Conservation (phyloP, 2,797 vertebrate species). For the Ceyx erithaca region DNA sequence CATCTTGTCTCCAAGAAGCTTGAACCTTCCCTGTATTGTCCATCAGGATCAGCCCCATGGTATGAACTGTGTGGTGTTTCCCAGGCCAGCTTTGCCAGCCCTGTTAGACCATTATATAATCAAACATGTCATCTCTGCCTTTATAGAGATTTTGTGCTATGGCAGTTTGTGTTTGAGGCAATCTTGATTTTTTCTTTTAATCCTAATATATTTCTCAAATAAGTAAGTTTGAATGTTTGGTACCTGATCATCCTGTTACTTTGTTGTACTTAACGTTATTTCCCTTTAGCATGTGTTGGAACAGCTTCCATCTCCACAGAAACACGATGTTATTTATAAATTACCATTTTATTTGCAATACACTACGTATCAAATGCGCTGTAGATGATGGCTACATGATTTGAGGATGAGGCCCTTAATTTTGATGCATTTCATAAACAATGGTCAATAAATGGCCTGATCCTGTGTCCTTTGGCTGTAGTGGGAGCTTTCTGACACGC, state of each 20-base stretch:
- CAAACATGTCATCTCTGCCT: background rate
- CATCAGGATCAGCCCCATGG: accelerated
- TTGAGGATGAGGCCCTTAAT: conserved; percentile 48
- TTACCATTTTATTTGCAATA: conserved; percentile 35
- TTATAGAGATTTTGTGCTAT: background rate
- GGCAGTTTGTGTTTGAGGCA: background rate
- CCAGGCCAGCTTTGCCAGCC: background rate
- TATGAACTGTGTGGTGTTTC: background rate
- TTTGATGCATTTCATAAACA: conserved; percentile 61
- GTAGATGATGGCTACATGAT: background rate
- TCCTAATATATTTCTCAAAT: background rate
- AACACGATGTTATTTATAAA: background rate
- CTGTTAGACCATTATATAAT: background rate
- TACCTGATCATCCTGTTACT: background rate
- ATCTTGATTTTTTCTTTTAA: background rate
- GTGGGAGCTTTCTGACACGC: background rate
- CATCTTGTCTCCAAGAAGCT: accelerated
- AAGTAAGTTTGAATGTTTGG: background rate
- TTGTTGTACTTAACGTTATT: background rate
- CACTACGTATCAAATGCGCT: background rate
- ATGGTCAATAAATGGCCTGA: conserved; percentile 42
- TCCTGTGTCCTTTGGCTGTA: conserved; percentile 22
- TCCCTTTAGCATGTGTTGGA: background rate
- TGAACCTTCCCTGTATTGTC: background rate
- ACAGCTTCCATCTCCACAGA: background rate